Conservation (phyloP, 2,888 invertebrate genomes). For the Melanostoma scalare region DNA sequence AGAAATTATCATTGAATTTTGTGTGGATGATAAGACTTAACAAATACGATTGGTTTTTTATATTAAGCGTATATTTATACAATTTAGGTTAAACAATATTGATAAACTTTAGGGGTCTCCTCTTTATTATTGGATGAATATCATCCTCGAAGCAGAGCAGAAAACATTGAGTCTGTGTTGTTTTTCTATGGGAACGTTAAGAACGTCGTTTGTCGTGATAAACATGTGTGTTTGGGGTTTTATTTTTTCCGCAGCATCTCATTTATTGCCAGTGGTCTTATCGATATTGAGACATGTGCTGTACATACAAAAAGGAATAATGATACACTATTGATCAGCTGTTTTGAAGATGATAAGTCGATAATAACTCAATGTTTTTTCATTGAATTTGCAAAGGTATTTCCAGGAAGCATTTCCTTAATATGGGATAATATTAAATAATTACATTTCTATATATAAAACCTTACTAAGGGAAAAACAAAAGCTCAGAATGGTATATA, state of each 20-base stretch:
- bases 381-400: constrained; percentile 43
- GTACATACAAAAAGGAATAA: constrained; percentile 22
- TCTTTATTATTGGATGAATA: constrained; percentile 73
- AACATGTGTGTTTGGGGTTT: constrained; percentile 35
- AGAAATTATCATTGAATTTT: constrained; percentile 63
- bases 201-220: constrained; percentile 54
- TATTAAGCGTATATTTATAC: constrained; percentile 62
- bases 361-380: constrained; percentile 64
- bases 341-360: constrained; percentile 65
- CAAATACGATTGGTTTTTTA: constrained; percentile 34
- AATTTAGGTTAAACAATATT: constrained; percentile 73
- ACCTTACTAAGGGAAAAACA: too few relatives aligned
- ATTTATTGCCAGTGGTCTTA: constrained; percentile 41
- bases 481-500: too few relatives aligned
- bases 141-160: constrained; percentile 67
- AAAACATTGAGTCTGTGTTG: constrained; percentile 60
- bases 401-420: too few relatives aligned
- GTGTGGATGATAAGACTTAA: constrained; percentile 61
- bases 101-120: constrained; percentile 73
- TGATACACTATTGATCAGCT: constrained; percentile 66
- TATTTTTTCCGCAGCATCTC: constrained; percentile 46
- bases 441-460: too few relatives aligned
- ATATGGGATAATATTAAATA: too few relatives aligned
- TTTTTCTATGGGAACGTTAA: constrained; percentile 51
- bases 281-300: constrained; percentile 46